Percentiles rank a stretch among this genome's conserved stretches.
These are phyloP conservation scores for Napeogenes sylphis DNA, from an alignment of 2,888 invertebrate species.

Conservation along the genomic window DNA sequence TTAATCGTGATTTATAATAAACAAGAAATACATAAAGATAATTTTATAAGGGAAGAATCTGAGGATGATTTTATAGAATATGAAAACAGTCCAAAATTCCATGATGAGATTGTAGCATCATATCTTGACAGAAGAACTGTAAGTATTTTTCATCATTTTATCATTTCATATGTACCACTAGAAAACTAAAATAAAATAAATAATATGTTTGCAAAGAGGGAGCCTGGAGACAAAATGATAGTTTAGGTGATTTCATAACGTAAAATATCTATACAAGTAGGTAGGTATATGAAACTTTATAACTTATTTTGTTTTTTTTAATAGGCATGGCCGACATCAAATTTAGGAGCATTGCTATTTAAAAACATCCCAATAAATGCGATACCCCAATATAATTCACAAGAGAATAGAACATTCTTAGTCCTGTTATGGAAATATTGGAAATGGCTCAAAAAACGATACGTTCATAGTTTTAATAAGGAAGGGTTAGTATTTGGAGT, in stretches of 20 bases:
- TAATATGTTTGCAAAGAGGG: no score
- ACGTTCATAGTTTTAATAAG: constrained; percentile 69
- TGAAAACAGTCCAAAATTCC: constrained; percentile 5
- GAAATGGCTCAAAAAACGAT: constrained; percentile 72
- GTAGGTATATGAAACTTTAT: no score
- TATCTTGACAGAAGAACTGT: constrained; percentile 44
- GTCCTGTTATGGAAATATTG: constrained; percentile 81
- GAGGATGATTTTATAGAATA: not conserved
- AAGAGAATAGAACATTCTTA: constrained; percentile 51
- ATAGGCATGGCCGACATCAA: constrained; percentile 49
- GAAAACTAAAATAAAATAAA: no score
- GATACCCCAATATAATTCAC: constrained; percentile 8
- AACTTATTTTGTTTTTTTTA: constrained; percentile 26
- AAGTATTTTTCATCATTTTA: constrained; percentile 19
- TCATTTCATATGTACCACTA: not conserved
- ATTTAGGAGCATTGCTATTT: constrained; percentile 51
- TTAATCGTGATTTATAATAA: constrained; percentile 23
- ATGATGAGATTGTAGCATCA: constrained; percentile 29
- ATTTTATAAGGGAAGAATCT: constrained; percentile 5
- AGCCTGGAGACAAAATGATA: no score
- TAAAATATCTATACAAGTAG: no score
- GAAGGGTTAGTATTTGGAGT: constrained; percentile 41
- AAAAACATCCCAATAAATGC: constrained; percentile 36
- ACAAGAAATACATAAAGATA: constrained; percentile 9
- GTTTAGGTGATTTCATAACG: no score